Conservation (phyloP, 2,113 vertebrate species). For the Heterocephalus glaber region DNA sequence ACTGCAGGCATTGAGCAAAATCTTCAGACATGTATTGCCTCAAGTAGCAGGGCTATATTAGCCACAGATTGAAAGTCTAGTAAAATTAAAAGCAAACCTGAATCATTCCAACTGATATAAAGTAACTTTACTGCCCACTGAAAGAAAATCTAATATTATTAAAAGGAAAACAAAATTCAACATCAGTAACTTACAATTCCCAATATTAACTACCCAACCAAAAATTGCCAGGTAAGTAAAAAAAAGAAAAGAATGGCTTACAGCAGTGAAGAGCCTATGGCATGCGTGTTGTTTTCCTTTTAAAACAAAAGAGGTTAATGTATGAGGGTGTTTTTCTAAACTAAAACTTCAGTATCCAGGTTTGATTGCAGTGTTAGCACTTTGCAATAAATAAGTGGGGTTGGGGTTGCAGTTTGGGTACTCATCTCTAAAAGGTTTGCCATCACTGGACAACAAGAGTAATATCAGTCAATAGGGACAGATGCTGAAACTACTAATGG, state of each 20-base stretch:
- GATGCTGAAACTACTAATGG: background rate
- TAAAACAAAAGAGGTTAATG: background rate
- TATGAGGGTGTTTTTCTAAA: background rate
- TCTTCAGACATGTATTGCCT: background rate
- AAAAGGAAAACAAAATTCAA: background rate
- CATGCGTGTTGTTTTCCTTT: background rate
- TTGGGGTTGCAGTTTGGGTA: too few species aligned
- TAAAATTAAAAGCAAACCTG: background rate
- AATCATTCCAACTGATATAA: background rate
- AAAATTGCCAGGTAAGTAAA: background rate
- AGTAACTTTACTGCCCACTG: background rate
- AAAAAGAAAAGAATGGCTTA: background rate
- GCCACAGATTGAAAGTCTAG: background rate
- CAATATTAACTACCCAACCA: background rate
- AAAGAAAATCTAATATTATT: constrained; percentile 15
- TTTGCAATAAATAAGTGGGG: background rate
- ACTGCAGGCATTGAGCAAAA: background rate
- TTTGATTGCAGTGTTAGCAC: background rate
- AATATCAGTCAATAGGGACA: background rate
- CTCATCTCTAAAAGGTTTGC: too few species aligned
- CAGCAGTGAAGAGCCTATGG: background rate
- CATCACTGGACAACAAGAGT: background rate
- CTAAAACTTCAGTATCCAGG: background rate
- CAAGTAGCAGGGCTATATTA: background rate
- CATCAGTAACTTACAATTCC: background rate